Base-by-base conservation (phyloP, 2,888 invertebrate genomes). In the Capitulum mitella region DNA sequence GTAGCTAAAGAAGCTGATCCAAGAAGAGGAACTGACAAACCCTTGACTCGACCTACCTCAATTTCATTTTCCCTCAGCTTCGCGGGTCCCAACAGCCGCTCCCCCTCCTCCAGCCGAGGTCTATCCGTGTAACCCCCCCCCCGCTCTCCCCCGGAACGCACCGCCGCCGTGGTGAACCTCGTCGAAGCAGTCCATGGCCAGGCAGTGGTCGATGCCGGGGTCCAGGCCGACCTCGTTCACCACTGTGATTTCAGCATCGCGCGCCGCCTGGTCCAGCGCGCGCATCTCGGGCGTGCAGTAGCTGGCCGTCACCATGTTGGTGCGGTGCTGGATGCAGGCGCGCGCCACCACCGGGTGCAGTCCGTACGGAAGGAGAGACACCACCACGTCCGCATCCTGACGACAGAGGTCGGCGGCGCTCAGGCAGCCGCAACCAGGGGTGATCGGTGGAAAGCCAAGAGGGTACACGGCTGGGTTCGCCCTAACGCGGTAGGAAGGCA, bases 221-320 rank as follows among this genome's bases (percentile, higher is more conserved):
- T 99, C 99, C 48, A 99, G 88, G 0, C 99, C 99, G 0, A 97
- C 92, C 87, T 99, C 99, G 85, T 98, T 99, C 81, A 99, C 88
- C 70, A 99, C 89, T 0, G 98, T 98, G 0, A 99, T 89, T 0
- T 95, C 97, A 0, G 95, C 95, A 51, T 92, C 91, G 77, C 90
- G 89, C 0, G 98, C 98, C 79, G 89, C 89, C 64, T 92, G 88
- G 83, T 97, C 91, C 19, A 97, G 86, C 0, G 90, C 90, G 83
- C 89, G 90, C 83, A 99, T 92, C 83, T 93, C 92, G 1, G 94
- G 92, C 22, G 93, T 92, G 79, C 95, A 90, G 84, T 99, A 99
- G 80, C 97, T 97, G 0, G 98, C 97, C 0, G 99, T 99, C 32
- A 99, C 97, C 91, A 99, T 91, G 85, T 99, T 95, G 12, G 80